A percentile compares a stretch with the other conserved stretches of the same genome.
phyloP scores from a whole-genome alignment of 2,888 invertebrate species.

The Meganola albula region DNA sequence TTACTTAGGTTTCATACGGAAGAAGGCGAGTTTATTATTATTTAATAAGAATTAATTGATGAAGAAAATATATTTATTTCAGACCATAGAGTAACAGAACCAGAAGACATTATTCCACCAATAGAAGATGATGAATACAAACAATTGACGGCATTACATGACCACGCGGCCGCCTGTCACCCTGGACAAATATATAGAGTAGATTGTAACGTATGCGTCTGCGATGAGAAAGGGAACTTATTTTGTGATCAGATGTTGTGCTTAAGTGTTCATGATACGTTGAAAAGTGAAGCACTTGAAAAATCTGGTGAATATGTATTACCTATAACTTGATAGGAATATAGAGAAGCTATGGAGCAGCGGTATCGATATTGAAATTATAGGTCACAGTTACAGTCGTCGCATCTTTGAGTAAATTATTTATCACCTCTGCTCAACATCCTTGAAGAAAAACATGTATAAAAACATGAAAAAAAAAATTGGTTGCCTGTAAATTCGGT shows the following conservation, averaged over 20 bases:
- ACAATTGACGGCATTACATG: slow-evolving; percentile 26
- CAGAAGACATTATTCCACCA: slow-evolving; percentile 10
- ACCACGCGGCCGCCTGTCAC: slow-evolving; percentile 36
- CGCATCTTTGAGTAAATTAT: too few species aligned
- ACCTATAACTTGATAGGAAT: too few species aligned
- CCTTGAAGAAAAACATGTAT: too few species aligned
- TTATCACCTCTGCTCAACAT: too few species aligned
- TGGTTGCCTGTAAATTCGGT: too few species aligned
- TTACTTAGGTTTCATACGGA: too few species aligned
- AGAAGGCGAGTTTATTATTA: too few species aligned
- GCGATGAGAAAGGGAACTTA: slow-evolving; percentile 38
- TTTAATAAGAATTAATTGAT: too few species aligned
- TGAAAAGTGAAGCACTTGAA: slow-evolving; percentile 34
- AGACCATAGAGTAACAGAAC: background rate
- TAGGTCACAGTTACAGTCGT: too few species aligned
- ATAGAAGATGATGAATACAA: slow-evolving; percentile 16
- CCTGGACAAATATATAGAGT: slow-evolving; percentile 44
- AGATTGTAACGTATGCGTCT: slow-evolving; percentile 53
- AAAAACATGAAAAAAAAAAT: too few species aligned
- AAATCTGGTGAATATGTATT: slow-evolving; percentile 37
- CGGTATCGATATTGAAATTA: too few species aligned
- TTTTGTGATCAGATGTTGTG: slow-evolving; percentile 47
- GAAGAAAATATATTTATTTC: background rate
- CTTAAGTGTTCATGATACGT: slow-evolving; percentile 37
- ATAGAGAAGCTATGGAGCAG: too few species aligned